Evolutionary conservation across 1,140 invertebrate species (phyloP), one percentile per base, ranked within the genome.

Genomic region (Tigriopus japonicus): DNA sequence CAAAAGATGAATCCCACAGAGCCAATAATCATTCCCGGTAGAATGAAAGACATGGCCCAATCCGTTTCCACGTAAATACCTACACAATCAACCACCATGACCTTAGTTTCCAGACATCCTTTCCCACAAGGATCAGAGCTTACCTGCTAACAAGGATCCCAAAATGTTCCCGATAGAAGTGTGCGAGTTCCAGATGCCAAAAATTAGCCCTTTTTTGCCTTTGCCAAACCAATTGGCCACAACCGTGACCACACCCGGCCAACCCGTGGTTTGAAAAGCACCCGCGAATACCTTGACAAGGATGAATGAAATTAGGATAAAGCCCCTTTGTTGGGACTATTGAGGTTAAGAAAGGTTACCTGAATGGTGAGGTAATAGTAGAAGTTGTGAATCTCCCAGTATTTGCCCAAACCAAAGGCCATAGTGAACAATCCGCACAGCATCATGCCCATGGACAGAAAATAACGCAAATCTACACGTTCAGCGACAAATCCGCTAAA

Each of bases 211-310:
- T 69, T 72, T 67, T 70, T 89, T 90, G 17, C 81, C 79, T 72
- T 87, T 91, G 0, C 90, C 91, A 74, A 91, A 95, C 93, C 93
- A 98, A 68, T 95, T 91, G 12, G 86, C 87, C 19, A 98, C 81
- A 10, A 87, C 82, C 12, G 91, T 83, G 0, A 98, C 90, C 0
- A 95, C 92, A 52, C 88, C 87, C 0, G 92, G 86, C 86, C 86
- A 90, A 1, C 89, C 92, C 15, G 88, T 86, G 0, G 89, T 88
- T 76, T 96, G 90, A 24, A 84, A 80, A 40, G 92, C 75, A 42
- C 92, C 92, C 15, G 82, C 85, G 19, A 83, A 69, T 9, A 80
- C 78, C 83, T 92, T 69, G 19, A 69, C 65, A 67, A 10, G 15
- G 15, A 43, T 12, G 42, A 12, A 43, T 43, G 10, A 40, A 43